These are phyloP conservation scores for Rotaria socialis DNA, from an alignment of 2,888 invertebrate species.

Conservation along the genomic window DNA sequence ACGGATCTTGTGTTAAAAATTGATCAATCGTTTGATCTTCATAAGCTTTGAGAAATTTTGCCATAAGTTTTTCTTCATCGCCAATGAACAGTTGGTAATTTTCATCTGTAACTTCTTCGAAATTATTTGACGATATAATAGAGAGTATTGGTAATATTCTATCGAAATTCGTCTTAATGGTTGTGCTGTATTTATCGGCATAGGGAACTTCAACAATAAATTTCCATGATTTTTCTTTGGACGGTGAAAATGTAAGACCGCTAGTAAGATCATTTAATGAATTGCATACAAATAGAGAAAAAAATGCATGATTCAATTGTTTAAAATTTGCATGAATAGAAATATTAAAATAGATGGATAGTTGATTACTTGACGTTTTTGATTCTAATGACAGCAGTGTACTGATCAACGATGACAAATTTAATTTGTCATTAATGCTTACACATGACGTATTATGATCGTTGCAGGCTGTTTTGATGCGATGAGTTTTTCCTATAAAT, in stretches of 20 bases:
- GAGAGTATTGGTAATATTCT: not conserved
- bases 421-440: not conserved
- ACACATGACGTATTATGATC: not conserved
- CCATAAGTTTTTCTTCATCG: not conserved
- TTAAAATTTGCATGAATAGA: not conserved
- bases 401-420: not conserved
- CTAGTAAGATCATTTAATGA: not conserved
- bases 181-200: not conserved
- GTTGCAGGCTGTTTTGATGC: not conserved
- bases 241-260: not conserved
- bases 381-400: not conserved
- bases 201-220: not conserved
- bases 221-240: not conserved
- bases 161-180: not conserved
- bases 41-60: not conserved
- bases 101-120: not conserved
- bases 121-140: not conserved
- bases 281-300: not conserved
- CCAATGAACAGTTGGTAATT: not conserved
- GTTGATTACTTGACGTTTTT: not conserved
- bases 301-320: not conserved
- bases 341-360: not conserved
- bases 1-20: not conserved
- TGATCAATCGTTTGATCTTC: not conserved
- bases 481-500: not conserved